Base-by-base conservation (phyloP, 2,888 invertebrate species). In the Athalia rosae region DNA sequence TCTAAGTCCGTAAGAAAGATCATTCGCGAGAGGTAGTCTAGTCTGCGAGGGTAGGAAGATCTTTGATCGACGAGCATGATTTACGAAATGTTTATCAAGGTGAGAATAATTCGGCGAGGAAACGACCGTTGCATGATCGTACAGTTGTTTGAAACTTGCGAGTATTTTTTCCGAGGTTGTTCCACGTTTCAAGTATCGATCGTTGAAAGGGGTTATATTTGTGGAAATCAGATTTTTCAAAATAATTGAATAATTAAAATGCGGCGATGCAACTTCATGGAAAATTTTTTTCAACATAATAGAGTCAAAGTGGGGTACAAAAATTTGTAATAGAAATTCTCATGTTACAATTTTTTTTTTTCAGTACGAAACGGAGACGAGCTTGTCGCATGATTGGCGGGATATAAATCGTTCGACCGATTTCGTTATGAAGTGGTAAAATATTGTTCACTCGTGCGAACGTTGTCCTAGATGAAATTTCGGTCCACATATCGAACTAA, bases 391-490 rank as follows among this genome's bases (percentile, higher is more conserved):
- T 5, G 11, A 67, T 3, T 4, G n/a, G n/a, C 53, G 8, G 53
- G 53, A n/a, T 8, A 11, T 53, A 8, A 53, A 53, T 53, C n/a
- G 53, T 53, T 53, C 4, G 53, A 4, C 28, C 28, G 28, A 28
- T 28, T 0, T 28, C 28, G 28, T 28, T 28, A 2, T 28, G 28
- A 28, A 53, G 28, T 53, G 56, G 41, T 56, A 58, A 56, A 69
- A 69, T 71, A 58, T 71, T 58, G 45, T 13, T 56, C 56, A 71
- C 45, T 58, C 45, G 71, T 71, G 56, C 15, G 71, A 71, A 71
- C 13, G 8, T 43, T 15, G 71, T 71, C 71, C 13, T 45, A 56
- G 58, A 71, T 58, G 58, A 45, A 71, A 71, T 58, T 71, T 71
- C 45, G 43, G 56, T 43, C 7, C 43, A 15, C 11, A 58, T 58